A percentile compares a stretch with the other conserved stretches of the same genome.
Evolutionary conservation across 2,113 vertebrate species (phyloP).

Genomic region (Chaenogobius annularis): DNA sequence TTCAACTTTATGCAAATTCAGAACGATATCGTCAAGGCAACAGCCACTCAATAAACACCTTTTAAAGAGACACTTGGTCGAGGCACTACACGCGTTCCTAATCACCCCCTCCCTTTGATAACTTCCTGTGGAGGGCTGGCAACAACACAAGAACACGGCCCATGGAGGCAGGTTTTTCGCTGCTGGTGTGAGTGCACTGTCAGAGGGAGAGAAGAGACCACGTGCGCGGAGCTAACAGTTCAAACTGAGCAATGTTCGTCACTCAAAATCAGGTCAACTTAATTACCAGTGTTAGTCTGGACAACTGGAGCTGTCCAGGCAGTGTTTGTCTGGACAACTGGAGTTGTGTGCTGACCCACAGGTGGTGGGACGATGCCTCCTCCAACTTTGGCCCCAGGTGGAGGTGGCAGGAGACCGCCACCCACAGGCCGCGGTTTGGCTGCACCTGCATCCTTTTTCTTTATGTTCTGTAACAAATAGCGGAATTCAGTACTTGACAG

Average conservation of each 20-base stretch:
- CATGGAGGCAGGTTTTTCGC: too few species aligned
- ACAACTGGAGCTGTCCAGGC: conserved; percentile 26
- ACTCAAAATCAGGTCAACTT: background rate
- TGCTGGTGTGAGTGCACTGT: too few species aligned
- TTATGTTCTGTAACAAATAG: conserved; percentile 81
- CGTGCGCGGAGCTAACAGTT: too few species aligned
- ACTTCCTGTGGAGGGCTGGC: too few species aligned
- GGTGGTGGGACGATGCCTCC: conserved; percentile 44
- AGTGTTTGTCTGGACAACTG: conserved; percentile 25
- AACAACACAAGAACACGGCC: too few species aligned
- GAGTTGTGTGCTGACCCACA: conserved; percentile 39
- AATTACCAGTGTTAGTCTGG: conserved; percentile 74
- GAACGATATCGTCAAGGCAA: too few species aligned
- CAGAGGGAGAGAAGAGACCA: too few species aligned
- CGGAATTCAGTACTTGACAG: conserved; percentile 3
- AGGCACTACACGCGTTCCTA: too few species aligned
- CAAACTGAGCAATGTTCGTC: background rate
- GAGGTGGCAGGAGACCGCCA: conserved; percentile 85
- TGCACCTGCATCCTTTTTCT: conserved; percentile 86
- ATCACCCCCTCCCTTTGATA: too few species aligned
- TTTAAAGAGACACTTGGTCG: too few species aligned
- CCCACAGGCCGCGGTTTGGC: conserved; percentile 66
- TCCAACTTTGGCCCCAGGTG: conserved; percentile 78
- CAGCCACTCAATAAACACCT: too few species aligned
- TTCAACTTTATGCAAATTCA: too few species aligned